Evolutionary conservation across 2,888 invertebrate genomes (phyloP).

Genomic region (Sinelater perroti): DNA sequence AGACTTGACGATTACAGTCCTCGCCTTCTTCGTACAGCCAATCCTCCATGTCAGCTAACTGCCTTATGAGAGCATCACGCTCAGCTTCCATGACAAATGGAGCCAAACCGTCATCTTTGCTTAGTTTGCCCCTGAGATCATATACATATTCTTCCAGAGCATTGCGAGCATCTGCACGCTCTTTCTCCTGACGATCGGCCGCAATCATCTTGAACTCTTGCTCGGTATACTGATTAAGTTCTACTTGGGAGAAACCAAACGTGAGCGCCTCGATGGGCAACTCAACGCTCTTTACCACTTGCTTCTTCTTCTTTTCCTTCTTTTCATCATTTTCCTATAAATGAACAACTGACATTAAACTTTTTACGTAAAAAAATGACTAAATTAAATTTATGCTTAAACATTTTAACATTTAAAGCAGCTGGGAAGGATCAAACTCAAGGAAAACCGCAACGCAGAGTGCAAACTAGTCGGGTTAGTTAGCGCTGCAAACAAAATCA

Average conservation of each 20-base stretch:
- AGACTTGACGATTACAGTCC: constrained; percentile 83
- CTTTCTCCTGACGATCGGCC: constrained; percentile 92
- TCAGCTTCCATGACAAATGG: constrained; percentile 79
- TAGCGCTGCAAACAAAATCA: constrained; percentile 22
- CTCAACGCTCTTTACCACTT: constrained; percentile 81
- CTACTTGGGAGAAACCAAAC: constrained; percentile 74
- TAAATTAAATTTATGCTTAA: no score
- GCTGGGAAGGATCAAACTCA: background rate
- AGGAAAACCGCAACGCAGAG: background rate
- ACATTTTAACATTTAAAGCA: constrained; percentile 1
- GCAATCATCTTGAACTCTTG: constrained; percentile 65
- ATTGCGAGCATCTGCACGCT: constrained; percentile 94
- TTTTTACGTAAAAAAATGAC: no score
- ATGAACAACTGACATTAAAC: no score
- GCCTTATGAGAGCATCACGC: constrained; percentile 68
- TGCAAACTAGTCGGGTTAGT: background rate
- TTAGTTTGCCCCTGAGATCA: constrained; percentile 89
- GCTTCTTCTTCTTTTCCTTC: constrained; percentile 78
- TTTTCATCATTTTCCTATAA: constrained; percentile 66
- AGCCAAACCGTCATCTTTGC: constrained; percentile 77
- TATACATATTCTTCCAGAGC: constrained; percentile 98
- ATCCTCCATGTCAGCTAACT: constrained; percentile 87
- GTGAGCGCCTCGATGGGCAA: constrained; percentile 82
- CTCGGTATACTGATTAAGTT: constrained; percentile 79
- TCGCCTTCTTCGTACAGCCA: constrained; percentile 99